Evolutionary conservation across 2,113 vertebrate genomes (phyloP), one percentile per base, ranked within the genome.

Genomic region (Tetraodon nigroviridis): DNA sequence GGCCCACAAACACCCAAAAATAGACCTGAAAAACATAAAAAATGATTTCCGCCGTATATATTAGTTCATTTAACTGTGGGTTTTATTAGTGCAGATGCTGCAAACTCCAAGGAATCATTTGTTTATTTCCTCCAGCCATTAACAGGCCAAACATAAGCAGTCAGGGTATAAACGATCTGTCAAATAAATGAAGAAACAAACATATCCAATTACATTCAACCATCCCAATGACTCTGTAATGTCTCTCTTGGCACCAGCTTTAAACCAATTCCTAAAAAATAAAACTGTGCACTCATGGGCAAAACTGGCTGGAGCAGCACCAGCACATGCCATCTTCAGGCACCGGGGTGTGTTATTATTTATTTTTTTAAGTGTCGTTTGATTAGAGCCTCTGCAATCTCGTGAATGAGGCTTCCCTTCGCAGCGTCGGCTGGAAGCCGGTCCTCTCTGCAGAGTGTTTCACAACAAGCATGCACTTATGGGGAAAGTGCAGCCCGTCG

Each of bases 251-350:
- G 24, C 18, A 47, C 5, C 16, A 16, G 1, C 50, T 27, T 5
- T 20, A 27, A 2, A 66, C 51, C 3, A 66, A 27, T 20, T 7
- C 13, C 27, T 50, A 41, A 14, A 44, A 51, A 54, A 45, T 61
- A 1, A 52, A 20, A 16, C 52, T 61, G 18, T 47, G 24, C 24
- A 6, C 24, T 6, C 5, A 6, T 27, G 21, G 17, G 45, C n/a
- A 0, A 37, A 55, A 16, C 40, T 5, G 22, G 22, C 48, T 15
- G 15, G 49, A 74, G 62, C 56, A 76, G 71, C 46, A 71, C 62
- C 51, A 76, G 71, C 46, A 49, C 24, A 52, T 44, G 49, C 42
- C 24, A 69, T 69, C 79, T 56, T 59, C 45, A 7, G 4, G 71
- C 50, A 64, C 70, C 59, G 0, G 40, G 16, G 22, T 29, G 18